These are phyloP conservation scores for Cerceris rybyensis DNA, from an alignment of 2,888 invertebrate genomes.

Conservation along the genomic window DNA sequence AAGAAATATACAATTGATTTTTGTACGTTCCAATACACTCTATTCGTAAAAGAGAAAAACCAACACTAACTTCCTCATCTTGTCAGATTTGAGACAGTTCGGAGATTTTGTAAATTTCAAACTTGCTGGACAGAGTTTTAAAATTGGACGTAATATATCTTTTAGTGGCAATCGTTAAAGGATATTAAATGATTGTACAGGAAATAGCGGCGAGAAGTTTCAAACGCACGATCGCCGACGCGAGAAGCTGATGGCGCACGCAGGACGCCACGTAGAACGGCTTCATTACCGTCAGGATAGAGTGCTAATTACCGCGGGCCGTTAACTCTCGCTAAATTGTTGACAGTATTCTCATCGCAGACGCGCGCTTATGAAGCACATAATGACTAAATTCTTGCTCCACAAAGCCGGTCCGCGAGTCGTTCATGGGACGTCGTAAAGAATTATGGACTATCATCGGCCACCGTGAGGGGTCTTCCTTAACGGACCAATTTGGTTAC, in stretches of 20 bases:
- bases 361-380: constrained; percentile 40
- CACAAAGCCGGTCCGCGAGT: constrained; percentile 31
- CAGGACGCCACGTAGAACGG: constrained; percentile 60
- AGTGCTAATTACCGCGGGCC: constrained; percentile 69
- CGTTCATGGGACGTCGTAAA: constrained; percentile 27
- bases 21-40: too few relatives aligned
- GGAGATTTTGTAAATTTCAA: too few relatives aligned
- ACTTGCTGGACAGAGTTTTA: too few relatives aligned
- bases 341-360: constrained; percentile 45
- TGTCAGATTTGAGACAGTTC: too few relatives aligned
- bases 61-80: too few relatives aligned
- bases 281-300: constrained; percentile 68
- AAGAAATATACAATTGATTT: too few relatives aligned
- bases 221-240: neutral
- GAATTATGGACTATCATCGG: neutral
- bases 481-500: neutral
- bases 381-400: constrained; percentile 56
- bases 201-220: constrained; percentile 3
- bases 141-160: neutral
- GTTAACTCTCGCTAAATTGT: constrained; percentile 71
- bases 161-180: neutral
- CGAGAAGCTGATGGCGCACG: constrained; percentile 28
- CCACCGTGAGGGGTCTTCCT: neutral
- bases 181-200: neutral
- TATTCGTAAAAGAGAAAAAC: too few relatives aligned